Base-by-base conservation (phyloP, 1,140 invertebrate genomes). In the Bombus ignitus region DNA sequence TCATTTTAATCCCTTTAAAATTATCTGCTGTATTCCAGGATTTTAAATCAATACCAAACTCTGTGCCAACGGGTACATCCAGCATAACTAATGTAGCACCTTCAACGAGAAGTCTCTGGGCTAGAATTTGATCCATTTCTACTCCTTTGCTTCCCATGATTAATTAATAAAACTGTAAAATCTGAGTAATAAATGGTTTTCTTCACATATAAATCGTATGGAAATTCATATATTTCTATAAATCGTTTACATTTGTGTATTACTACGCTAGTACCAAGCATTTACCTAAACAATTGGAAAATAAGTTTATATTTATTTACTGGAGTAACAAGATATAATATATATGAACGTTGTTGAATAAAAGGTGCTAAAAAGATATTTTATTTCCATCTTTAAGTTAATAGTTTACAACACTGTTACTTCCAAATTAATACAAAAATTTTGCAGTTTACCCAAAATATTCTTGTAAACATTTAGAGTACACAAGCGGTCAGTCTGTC, bases 1-100 rank as follows among this genome's bases (percentile, higher is more conserved):
- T 99, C 98, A 99, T 99, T 96, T 99, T 99, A 62, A 99, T 96
- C 28, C 99, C 99, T 86, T 97, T 97, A 94, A 99, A 99, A 93
- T 98, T 98, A 85, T 98, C 97, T 10, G 97, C 98, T n/a, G 98
- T 98, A 87, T 97, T 97, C 98, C 99, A 99, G 18, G 97, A 97
- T 94, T 98, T 98, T 93, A 99, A 97, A 95, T 99, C 99, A 89
- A 99, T 98, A n/a, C 99, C 99, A 95, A 99, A 98, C 95, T 99
- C 98, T 13, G 98, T 98, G 71, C 97, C 97, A 84, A 96, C 93
- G 8, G 99, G 98, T 65, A 99, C 97, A 91, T 98, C 97, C 3
- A 98, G 95, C 74, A 99, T 96, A 59, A 98, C 95, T 79, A 99
- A 96, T 9, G 97, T 97, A 1, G 96, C 98, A 44, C 98, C 98